Conservation (phyloP, 1,140 invertebrate species). For the Leptestheria dahalacensis region DNA sequence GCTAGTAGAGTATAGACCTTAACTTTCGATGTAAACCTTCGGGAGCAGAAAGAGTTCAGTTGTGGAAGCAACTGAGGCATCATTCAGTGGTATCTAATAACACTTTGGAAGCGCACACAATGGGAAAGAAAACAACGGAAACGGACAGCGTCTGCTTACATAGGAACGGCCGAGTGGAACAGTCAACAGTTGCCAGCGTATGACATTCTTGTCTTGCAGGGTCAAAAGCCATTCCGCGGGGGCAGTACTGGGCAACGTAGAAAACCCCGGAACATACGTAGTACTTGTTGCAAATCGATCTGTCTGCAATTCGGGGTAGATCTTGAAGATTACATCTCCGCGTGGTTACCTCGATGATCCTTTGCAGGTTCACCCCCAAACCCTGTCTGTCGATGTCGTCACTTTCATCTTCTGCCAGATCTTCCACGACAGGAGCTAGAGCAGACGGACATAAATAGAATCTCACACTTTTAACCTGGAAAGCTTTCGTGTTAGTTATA, state of each 20-base stretch:
- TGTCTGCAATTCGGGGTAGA: background rate
- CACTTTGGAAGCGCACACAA: background rate
- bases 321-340: background rate
- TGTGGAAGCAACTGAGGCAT: no score
- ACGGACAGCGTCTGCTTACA: background rate
- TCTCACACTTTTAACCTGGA: no score
- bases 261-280: background rate
- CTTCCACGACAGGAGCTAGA: background rate
- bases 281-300: background rate
- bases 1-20: no score
- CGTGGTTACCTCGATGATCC: background rate
- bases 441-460: no score
- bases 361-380: background rate
- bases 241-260: conserved; percentile 2
- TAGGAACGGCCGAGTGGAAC: background rate
- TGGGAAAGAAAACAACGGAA: background rate
- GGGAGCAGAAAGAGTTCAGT: no score
- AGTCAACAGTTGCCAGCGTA: background rate
- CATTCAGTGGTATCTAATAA: no score
- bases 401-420: background rate
- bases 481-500: no score
- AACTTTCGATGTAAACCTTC: no score
- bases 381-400: background rate
- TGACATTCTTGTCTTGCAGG: conserved; percentile 1
- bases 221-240: background rate